phyloP scores from a whole-genome alignment of 2,797 vertebrate species.

The Poecilia velifera region DNA sequence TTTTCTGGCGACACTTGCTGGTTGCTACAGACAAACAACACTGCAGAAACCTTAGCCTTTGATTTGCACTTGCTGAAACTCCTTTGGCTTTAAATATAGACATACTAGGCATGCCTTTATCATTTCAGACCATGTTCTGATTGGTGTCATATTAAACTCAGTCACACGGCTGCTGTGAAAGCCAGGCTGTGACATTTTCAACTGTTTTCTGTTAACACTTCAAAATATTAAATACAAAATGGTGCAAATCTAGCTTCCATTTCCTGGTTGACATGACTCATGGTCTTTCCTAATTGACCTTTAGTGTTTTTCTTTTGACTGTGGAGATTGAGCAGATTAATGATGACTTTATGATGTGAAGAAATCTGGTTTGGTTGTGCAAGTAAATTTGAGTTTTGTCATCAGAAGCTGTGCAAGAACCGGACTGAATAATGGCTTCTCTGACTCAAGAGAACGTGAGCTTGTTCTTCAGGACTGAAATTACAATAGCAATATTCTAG shows the following conservation, averaged over 20 bases:
- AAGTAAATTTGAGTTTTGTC: background rate
- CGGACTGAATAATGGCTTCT: background rate
- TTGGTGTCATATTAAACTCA: conserved; percentile 75
- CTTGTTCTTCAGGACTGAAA: background rate
- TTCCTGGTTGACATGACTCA: background rate
- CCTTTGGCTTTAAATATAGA: conserved; percentile 79
- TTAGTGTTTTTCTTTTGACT: background rate
- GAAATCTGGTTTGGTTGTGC: background rate
- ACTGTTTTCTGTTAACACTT: background rate
- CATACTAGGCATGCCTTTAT: conserved; percentile 74
- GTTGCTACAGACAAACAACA: conserved; percentile 51
- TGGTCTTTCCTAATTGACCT: background rate
- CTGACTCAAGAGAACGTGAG: background rate
- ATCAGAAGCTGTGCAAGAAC: background rate
- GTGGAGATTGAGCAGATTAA: background rate
- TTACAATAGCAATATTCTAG: background rate
- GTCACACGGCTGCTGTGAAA: conserved; percentile 22
- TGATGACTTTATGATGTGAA: background rate
- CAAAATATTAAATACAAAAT: background rate
- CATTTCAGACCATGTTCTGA: conserved; percentile 69
- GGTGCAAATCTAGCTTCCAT: background rate
- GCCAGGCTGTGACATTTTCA: conserved; percentile 21
- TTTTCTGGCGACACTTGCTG: conserved; percentile 56
- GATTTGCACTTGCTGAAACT: conserved; percentile 60
- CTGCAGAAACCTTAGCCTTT: conserved; percentile 56